Evolutionary conservation across 2,113 vertebrate species (phyloP).

Genomic region (Tapirus terrestris): DNA sequence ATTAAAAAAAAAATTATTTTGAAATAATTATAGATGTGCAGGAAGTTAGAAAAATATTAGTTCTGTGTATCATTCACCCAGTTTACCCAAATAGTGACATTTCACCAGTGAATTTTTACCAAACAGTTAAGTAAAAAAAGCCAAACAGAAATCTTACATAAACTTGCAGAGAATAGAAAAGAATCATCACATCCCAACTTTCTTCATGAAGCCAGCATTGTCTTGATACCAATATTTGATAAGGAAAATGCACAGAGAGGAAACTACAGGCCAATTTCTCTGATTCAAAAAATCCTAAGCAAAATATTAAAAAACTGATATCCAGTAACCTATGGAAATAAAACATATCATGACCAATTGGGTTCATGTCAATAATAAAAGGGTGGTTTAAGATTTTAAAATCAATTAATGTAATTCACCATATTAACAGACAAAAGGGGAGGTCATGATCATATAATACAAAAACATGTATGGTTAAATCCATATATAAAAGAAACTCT

Average conservation of each 20-base stretch:
- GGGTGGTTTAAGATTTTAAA: background rate
- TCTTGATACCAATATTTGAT: background rate
- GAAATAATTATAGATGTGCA: background rate
- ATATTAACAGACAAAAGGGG: background rate
- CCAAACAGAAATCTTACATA: background rate
- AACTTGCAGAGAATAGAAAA: background rate
- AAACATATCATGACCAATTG: background rate
- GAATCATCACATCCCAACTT: background rate
- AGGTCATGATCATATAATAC: background rate
- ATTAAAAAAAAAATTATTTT: background rate
- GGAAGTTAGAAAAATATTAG: background rate
- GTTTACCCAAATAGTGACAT: background rate
- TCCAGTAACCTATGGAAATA: background rate
- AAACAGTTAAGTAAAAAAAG: background rate
- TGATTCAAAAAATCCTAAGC: background rate
- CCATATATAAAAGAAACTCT: conserved; percentile 15
- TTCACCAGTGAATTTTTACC: background rate
- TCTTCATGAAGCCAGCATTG: background rate
- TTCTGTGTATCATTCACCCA: background rate
- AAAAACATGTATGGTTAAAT: background rate
- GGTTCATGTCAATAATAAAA: background rate
- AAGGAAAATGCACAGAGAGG: background rate
- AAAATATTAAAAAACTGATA: background rate
- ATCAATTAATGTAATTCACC: background rate
- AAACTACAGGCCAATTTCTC: background rate